Evolutionary conservation across 2,113 vertebrate species (phyloP).

Genomic region (Oryzias celebensis): DNA sequence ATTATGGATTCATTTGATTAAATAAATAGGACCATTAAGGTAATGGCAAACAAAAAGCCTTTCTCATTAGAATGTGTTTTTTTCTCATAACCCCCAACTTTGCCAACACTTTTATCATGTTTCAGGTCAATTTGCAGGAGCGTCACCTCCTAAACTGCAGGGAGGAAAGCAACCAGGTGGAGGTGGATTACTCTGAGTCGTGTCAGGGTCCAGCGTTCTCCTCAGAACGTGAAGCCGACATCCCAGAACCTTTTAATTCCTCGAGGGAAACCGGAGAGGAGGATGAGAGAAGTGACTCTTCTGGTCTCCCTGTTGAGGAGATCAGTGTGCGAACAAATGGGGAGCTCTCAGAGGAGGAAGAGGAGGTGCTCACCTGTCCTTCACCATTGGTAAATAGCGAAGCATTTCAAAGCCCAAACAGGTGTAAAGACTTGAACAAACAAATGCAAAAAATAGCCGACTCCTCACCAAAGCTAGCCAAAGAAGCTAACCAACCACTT

Average conservation of each 20-base stretch:
- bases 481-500: slow-evolving; percentile 12
- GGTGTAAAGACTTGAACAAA: slow-evolving; percentile 78
- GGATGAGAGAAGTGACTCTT: slow-evolving; percentile 63
- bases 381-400: slow-evolving; percentile 72
- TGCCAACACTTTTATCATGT: slow-evolving; percentile 35
- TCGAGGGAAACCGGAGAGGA: slow-evolving; percentile 47
- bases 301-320: slow-evolving; percentile 67
- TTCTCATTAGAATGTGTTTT: slow-evolving; percentile 15
- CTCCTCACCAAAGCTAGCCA: slow-evolving; percentile 29
- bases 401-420: slow-evolving; percentile 76
- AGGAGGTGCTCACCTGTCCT: slow-evolving; percentile 63
- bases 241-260: slow-evolving; percentile 30
- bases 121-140: slow-evolving; percentile 59
- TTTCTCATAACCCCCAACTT: slow-evolving; percentile 26
- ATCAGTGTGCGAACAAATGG: slow-evolving; percentile 78
- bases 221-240: slow-evolving; percentile 17
- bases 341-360: slow-evolving; percentile 82
- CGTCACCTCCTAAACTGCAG: slow-evolving; percentile 23
- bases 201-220: slow-evolving; percentile 17
- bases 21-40: slow-evolving; percentile 33
- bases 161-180: slow-evolving; percentile 13
- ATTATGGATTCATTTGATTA: slow-evolving; percentile 19
- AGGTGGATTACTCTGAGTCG: slow-evolving; percentile 8
- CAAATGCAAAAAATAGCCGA: slow-evolving; percentile 36
- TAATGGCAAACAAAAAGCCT: slow-evolving; percentile 17